phyloP scores from a whole-genome alignment of 1,140 invertebrate species.

The Drosophila pseudoananassae region DNA sequence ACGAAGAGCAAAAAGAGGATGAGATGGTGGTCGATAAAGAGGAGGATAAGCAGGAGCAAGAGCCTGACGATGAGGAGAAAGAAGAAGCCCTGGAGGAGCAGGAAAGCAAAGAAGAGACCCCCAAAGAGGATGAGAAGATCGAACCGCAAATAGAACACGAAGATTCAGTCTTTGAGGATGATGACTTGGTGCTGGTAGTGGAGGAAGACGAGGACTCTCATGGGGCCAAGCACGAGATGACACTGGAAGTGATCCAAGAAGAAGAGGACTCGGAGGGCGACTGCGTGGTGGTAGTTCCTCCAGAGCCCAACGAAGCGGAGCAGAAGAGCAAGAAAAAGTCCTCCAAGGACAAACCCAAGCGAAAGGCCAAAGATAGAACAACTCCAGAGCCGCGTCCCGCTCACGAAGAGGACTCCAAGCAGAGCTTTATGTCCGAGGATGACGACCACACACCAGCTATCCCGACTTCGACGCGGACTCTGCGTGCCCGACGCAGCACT shows the following conservation, averaged over 20 bases:
- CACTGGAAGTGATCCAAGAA: neutral
- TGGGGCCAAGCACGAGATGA: neutral
- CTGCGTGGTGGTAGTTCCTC: no score
- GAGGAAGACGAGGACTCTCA: neutral
- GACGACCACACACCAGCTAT: neutral
- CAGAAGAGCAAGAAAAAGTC: no score
- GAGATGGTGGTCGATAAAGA: conserved; percentile 10
- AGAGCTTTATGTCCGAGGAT: conserved; percentile 27
- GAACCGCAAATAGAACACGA: neutral
- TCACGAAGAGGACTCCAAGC: conserved; percentile 24
- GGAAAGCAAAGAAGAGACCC: neutral
- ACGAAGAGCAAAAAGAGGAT: neutral
- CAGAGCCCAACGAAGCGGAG: no score
- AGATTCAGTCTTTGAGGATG: no score
- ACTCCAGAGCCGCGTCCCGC: neutral
- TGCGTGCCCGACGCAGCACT: neutral
- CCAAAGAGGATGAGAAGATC: conserved; percentile 3
- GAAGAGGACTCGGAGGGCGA: neutral
- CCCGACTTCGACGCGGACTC: neutral
- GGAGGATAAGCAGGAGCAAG: neutral
- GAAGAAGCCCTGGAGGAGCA: no score
- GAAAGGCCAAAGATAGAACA: neutral
- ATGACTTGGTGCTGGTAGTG: no score
- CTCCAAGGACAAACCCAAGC: neutral
- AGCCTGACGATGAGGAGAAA: neutral